These are phyloP conservation scores for Formicarius rufipectus DNA, from an alignment of 2,113 vertebrate genomes.

Conservation along the genomic window DNA sequence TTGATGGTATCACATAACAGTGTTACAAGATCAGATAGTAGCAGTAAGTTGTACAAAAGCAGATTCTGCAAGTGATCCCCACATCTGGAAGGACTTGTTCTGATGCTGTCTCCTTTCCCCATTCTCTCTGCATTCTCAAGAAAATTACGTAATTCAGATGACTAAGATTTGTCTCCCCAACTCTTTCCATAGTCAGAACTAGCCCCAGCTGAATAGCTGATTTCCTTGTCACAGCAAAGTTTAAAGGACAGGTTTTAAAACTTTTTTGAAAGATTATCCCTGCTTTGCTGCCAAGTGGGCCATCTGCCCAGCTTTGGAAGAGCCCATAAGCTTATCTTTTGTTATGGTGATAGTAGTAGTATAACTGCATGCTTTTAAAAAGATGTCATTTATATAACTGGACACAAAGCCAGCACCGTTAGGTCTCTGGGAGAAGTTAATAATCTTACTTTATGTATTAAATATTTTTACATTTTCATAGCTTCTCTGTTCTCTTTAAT, in stretches of 20 bases:
- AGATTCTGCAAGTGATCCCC: not conserved
- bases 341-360: not conserved
- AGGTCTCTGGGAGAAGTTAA: not conserved
- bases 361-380: not conserved
- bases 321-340: not conserved
- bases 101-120: not conserved
- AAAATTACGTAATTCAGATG: not conserved
- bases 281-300: not conserved
- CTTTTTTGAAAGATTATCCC: not conserved
- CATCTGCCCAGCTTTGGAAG: not conserved
- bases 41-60: not conserved
- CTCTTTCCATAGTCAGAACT: not conserved
- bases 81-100: not conserved
- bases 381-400: not conserved
- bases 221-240: not conserved
- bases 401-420: not conserved
- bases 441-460: not conserved
- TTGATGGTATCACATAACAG: not conserved
- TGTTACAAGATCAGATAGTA: not conserved
- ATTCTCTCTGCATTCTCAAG: not conserved
- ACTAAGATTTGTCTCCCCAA: not conserved
- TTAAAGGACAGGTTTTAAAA: not conserved
- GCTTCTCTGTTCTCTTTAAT: not conserved
- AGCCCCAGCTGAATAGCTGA: not conserved
- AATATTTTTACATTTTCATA: not conserved